Base-by-base conservation (phyloP, 2,113 vertebrate genomes). In the Nansenia antarctica region DNA sequence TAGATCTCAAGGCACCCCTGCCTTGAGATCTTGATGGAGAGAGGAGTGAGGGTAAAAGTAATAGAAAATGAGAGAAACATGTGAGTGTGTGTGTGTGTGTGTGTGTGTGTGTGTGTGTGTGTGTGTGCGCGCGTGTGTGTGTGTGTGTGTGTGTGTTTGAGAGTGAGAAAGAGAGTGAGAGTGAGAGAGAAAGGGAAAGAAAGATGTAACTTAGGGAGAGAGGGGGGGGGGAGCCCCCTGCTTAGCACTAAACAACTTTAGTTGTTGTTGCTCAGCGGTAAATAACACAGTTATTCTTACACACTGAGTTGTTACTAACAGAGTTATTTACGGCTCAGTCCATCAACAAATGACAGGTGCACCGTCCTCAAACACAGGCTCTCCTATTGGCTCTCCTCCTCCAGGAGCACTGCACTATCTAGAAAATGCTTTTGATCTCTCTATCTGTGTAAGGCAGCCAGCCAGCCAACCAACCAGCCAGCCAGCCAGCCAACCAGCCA, bases 311-410 rank as follows among this genome's bases (percentile, higher is more conserved):
- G n/a, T n/a, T n/a, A n/a, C n/a, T n/a, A n/a, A 73, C 68, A 72
- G 64, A 75, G 80, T 85, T 90, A 88, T 89, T 85, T 87, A 83
- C 77, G 85, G 86, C 73, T 79, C 82, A 72, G 26, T 85, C 81
- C 70, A 79, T 87, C 79, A 89, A 81, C 80, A 77, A 84, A 65
- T 22, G 39, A 81, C 89, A 90, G 86, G 83, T 87, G 88, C 82
- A 79, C 67, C 76, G 74, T 86, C 78, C 69, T 73, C 77, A 81
- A 74, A 84, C 83, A 81, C 80, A 90, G 77, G 73, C 75, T n/a
- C n/a, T n/a, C n/a, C 70, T 82, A 85, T 85, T 89, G 82, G 73
- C 79, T 87, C 86, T 82, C 74, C 70, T 78, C 77, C 69, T 62
- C 1, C 65, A 77, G 81, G 74, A 83, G 84, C 82, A 84, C 60